phyloP scores from a whole-genome alignment of 53 echinoderm and acorn worm genomes.

The Astropecten irregularis region DNA sequence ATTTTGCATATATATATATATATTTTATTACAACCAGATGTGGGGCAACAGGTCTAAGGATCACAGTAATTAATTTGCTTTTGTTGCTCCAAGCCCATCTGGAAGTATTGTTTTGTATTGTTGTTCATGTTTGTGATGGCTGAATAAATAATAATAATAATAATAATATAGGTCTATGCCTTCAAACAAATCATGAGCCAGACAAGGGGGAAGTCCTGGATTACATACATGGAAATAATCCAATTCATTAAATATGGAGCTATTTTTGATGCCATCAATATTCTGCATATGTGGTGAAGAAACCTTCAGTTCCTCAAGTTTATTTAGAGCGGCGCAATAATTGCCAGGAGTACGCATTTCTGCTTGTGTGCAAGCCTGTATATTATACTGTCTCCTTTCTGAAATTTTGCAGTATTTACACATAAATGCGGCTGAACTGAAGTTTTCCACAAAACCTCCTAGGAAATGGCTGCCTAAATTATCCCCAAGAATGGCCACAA shows the following conservation, averaged over 20 bases:
- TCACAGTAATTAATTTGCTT: too few species aligned
- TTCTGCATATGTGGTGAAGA: background rate
- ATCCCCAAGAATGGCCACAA: conserved; percentile 39
- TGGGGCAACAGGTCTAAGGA: too few species aligned
- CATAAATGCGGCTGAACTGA: background rate
- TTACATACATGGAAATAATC: conserved; percentile 54
- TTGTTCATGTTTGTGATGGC: too few species aligned
- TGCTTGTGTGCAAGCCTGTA: too few species aligned
- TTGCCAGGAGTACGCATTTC: background rate
- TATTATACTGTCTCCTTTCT: background rate
- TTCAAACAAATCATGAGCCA: conserved; percentile 64
- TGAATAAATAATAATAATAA: too few species aligned
- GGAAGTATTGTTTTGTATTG: too few species aligned
- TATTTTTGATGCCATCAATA: conserved; percentile 3
- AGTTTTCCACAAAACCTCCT: conserved; percentile 50
- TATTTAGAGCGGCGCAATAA: background rate
- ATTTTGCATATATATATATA: too few species aligned
- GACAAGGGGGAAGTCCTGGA: conserved; percentile 50
- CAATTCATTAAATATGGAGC: conserved; percentile 21
- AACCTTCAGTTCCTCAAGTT: background rate
- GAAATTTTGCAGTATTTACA: background rate
- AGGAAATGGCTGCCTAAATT: conserved; percentile 47
- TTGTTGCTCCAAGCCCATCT: too few species aligned
- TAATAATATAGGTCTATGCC: conserved; percentile 58
- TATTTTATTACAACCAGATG: too few species aligned